phyloP scores from a whole-genome alignment of 2,113 vertebrate genomes.

The Trematomus loennbergii region DNA sequence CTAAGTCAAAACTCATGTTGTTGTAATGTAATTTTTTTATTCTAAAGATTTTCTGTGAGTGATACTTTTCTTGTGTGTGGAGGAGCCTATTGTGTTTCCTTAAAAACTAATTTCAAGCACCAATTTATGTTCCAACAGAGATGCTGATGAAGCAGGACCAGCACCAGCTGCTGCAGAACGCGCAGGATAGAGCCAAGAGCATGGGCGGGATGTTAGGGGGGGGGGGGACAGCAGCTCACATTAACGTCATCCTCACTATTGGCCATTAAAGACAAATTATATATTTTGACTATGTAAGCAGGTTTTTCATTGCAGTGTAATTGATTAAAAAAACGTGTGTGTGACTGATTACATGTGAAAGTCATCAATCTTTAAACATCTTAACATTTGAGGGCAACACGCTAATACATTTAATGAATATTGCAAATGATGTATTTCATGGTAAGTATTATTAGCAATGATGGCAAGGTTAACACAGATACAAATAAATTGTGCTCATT shows the following conservation, averaged over 20 bases:
- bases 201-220: not conserved
- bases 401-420: not conserved
- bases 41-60: not conserved
- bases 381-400: not conserved
- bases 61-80: slow-evolving; percentile 2
- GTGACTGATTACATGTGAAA: not conserved
- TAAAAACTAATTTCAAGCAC: slow-evolving; percentile 44
- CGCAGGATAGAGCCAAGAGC: slow-evolving; percentile 6
- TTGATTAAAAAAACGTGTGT: not conserved
- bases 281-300: slow-evolving; percentile 2
- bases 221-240: not conserved
- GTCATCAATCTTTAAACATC: not conserved
- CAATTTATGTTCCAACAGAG: slow-evolving; percentile 35
- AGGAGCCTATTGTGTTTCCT: slow-evolving; percentile 27
- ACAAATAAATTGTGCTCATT: not conserved
- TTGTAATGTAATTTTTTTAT: not conserved
- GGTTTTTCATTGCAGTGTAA: not conserved
- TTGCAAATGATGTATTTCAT: not conserved
- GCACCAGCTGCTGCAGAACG: slow-evolving; percentile 46
- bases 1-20: not conserved
- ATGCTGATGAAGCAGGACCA: slow-evolving; percentile 64
- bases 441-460: not conserved
- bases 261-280: not conserved
- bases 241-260: not conserved
- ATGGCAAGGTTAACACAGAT: not conserved